Conservation (phyloP, 2,888 invertebrate species). For the Neoaliturus tenellus region DNA sequence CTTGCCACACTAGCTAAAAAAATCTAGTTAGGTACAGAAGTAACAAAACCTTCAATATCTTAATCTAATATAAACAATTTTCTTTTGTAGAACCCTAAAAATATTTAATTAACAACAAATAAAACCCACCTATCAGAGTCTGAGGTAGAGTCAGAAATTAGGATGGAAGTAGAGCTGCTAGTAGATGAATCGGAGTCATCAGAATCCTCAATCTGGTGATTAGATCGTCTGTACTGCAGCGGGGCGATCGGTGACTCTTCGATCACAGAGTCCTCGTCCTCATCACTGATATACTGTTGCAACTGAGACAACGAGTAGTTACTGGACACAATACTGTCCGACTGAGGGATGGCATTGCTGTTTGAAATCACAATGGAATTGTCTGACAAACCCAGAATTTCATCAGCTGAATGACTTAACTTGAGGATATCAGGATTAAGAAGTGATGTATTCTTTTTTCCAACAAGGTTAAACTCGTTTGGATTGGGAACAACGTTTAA, state of each 20-base stretch:
- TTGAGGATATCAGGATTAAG: not conserved
- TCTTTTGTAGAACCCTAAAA: no score
- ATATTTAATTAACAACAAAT: no score
- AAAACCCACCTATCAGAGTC: constrained; percentile 47
- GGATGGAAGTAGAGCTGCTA: constrained; percentile 45
- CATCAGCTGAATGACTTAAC: not conserved
- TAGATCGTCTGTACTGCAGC: not conserved
- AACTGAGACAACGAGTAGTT: constrained; percentile 39
- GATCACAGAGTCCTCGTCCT: constrained; percentile 18
- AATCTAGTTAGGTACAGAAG: no score
- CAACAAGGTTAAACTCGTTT: not conserved
- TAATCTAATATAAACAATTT: no score
- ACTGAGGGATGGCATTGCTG: constrained; percentile 40
- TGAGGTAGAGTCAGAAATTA: constrained; percentile 46
- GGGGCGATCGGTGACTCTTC: not conserved
- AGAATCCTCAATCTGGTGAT: constrained; percentile 15
- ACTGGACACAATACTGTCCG: constrained; percentile 33
- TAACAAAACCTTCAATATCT: no score
- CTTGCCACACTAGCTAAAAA: no score
- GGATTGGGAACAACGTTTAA: not conserved
- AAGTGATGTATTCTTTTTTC: not conserved
- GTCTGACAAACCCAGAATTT: not conserved
- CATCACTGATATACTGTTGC: constrained; percentile 44
- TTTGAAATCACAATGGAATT: constrained; percentile 51
- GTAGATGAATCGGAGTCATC: constrained; percentile 48